These are phyloP conservation scores for Siderastrea siderea DNA, from an alignment of 92 coral and sea anemone genomes.

Conservation along the genomic window DNA sequence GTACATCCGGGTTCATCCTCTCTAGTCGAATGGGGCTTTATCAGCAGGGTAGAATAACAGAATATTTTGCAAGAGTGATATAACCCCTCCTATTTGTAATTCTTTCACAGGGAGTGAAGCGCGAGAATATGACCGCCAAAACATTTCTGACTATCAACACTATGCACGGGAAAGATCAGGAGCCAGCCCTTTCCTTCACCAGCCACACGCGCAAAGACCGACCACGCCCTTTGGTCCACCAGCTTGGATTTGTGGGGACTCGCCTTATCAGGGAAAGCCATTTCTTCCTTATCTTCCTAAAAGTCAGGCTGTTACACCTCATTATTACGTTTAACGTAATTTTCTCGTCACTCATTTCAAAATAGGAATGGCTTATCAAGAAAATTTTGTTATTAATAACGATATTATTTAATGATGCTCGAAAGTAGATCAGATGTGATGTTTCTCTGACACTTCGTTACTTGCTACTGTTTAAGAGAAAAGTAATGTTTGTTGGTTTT, in stretches of 20 bases:
- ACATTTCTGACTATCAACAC: background rate
- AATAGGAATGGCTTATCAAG: too few relatives aligned
- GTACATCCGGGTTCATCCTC: too few relatives aligned
- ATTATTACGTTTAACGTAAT: slow-evolving; percentile 16
- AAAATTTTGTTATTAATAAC: too few relatives aligned
- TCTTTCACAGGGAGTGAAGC: slow-evolving; percentile 5
- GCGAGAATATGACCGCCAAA: background rate
- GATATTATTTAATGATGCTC: too few relatives aligned
- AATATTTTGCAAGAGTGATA: background rate
- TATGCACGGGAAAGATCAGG: slow-evolving; percentile 8
- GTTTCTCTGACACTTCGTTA: too few relatives aligned
- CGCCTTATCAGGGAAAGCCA: background rate
- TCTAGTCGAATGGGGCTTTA: too few relatives aligned
- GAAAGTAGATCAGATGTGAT: too few relatives aligned
- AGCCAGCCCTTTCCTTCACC: slow-evolving; percentile 16
- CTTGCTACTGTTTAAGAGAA: background rate
- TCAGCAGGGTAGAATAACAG: too few relatives aligned
- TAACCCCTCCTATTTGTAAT: background rate
- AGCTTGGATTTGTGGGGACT: slow-evolving; percentile 30
- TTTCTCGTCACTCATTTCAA: too few relatives aligned
- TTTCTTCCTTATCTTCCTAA: slow-evolving; percentile 13
- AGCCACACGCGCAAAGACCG: slow-evolving; percentile 8
- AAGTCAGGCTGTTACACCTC: slow-evolving; percentile 5
- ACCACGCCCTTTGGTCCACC: slow-evolving; percentile 28
- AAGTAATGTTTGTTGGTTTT: background rate